Conservation (phyloP, 2,797 vertebrate species). For the Fringilla coelebs region DNA sequence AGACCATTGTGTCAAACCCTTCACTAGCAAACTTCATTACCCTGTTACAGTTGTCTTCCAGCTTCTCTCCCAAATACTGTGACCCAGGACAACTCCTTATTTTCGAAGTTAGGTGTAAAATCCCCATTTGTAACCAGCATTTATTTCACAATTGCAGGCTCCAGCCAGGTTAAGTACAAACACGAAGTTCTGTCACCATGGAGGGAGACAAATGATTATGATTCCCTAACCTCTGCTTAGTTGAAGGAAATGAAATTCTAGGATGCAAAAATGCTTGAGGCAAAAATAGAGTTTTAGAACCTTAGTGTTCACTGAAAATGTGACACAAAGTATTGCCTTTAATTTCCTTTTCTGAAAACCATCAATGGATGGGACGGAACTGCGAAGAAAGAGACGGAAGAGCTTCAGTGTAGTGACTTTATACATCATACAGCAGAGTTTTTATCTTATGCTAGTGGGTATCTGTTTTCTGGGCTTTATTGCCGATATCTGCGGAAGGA, state of each 20-base stretch:
- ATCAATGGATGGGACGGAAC: accelerated
- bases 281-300: background rate
- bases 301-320: background rate
- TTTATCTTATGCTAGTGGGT: accelerated
- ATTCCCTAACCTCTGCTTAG: background rate
- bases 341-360: background rate
- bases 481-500: accelerated
- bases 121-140: background rate
- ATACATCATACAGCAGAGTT: accelerated
- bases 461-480: accelerated
- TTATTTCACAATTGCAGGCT: background rate
- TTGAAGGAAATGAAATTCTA: background rate
- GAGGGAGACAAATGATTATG: background rate
- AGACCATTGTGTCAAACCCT: background rate
- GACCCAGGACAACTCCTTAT: background rate
- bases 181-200: accelerated
- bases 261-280: background rate
- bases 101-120: background rate
- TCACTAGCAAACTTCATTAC: background rate
- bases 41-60: background rate
- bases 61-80: background rate
- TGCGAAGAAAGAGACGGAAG: accelerated
- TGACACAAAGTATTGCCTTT: background rate
- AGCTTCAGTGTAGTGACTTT: background rate
- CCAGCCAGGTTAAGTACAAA: background rate